These are phyloP conservation scores for Zosterops pallidus DNA, from an alignment of 2,113 vertebrate genomes.

Conservation along the genomic window DNA sequence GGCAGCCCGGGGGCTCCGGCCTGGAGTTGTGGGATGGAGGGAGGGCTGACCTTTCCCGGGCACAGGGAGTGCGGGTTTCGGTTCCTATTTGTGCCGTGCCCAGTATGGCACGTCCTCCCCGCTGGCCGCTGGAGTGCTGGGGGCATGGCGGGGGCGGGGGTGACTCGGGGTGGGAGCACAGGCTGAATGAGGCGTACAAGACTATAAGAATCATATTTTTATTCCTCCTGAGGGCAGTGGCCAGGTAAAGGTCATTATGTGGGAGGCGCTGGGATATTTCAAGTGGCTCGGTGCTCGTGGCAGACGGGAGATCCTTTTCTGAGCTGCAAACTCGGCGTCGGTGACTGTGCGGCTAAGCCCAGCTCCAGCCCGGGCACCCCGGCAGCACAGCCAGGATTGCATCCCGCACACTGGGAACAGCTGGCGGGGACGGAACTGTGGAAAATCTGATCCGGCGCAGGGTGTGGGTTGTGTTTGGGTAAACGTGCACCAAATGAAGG, in stretches of 20 bases:
- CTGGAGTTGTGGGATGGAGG: neutral
- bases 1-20: neutral
- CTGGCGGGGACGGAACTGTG: neutral
- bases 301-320: neutral
- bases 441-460: neutral
- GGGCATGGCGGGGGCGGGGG: neutral
- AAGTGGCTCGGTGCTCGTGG: neutral
- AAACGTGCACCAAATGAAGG: accelerated
- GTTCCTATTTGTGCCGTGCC: neutral
- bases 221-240: neutral
- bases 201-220: neutral
- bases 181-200: neutral
- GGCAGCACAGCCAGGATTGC: neutral
- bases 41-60: neutral
- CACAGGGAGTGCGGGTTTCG: accelerated
- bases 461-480: neutral
- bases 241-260: neutral
- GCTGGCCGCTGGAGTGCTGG: neutral
- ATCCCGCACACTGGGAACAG: neutral
- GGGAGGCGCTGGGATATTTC: neutral
- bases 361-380: neutral
- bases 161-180: neutral
- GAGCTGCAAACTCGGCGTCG: accelerated
- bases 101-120: neutral
- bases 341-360: neutral